Base-by-base conservation (phyloP, 2,113 vertebrate genomes). In the Zapornia atra region DNA sequence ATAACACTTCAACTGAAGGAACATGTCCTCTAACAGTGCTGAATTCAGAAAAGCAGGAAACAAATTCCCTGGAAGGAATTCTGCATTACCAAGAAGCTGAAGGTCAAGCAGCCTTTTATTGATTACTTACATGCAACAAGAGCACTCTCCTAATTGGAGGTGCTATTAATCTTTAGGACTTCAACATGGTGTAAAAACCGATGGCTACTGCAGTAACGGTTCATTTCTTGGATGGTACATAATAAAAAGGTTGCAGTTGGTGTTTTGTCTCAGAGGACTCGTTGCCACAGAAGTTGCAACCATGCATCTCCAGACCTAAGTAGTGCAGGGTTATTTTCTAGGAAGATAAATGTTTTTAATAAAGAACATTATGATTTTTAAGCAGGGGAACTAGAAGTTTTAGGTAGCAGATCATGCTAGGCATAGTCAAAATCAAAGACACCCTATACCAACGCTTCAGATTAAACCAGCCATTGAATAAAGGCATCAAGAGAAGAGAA, bases 261-360 rank as follows among this genome's bases (percentile, higher is more conserved):
- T 44, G 68, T 86, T 88, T 53, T 63, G 38, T 42, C 33, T 78
- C 38, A 34, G 24, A 26, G 42, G 20, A 46, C 38, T 81, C 46
- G 12, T 56, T 64, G 44, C 44, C 9, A 17, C 21, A 65, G 2
- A 54, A 87, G 60, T 11, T 90, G 34, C 21, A 57, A 21, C 31
- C 50, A 42, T 31, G 2, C 31, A 63, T 44, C 57, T 66, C 40
- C 64, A 73, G 59, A 56, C 18, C 11, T 14, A 91, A 80, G n/a
- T 0, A 65, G 26, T 1, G 1, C 15, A 0, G 17, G 15, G 3
- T 11, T 33, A 24, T 33, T 59, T 85, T 90, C 18, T 6, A 88
- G 50, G 84, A 84, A 36, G 16, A 59, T 6, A 73, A 76, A 10
- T 14, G 36, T 16, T n/a, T 88, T 80, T n/a, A 75, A 53, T n/a